Percentiles rank a stretch among this genome's conserved stretches.
These are phyloP conservation scores for Peromyscus eremicus DNA, from an alignment of 2,797 vertebrate species.

Conservation along the genomic window DNA sequence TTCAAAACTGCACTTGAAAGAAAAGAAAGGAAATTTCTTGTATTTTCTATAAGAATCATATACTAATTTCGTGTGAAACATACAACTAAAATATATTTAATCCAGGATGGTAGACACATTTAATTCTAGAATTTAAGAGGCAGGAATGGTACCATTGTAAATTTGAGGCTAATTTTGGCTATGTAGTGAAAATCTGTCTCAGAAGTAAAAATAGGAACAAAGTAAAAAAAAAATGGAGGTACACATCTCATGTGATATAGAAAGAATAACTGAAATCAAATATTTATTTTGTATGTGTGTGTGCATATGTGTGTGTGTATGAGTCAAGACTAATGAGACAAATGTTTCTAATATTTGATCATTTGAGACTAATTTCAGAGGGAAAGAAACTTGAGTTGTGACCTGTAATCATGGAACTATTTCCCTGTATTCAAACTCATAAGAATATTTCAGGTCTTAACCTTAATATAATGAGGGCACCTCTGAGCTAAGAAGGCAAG, in stretches of 20 bases:
- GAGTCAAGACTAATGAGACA: background rate
- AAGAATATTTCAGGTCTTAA: background rate
- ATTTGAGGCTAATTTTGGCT: background rate
- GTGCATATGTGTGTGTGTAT: too few species aligned
- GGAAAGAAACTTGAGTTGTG: background rate
- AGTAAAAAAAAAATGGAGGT: background rate
- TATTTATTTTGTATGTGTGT: background rate
- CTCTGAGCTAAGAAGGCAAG: background rate
- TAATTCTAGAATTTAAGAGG: background rate
- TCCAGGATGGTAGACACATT: background rate
- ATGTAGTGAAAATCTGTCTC: background rate
- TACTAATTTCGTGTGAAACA: background rate
- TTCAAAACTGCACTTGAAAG: background rate
- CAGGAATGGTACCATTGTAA: too few species aligned
- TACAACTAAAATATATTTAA: background rate
- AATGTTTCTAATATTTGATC: background rate
- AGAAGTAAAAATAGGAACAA: background rate
- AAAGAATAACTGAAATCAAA: background rate
- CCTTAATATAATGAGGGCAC: background rate
- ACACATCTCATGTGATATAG: background rate
- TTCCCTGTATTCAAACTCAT: too few species aligned
- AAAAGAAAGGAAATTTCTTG: background rate
- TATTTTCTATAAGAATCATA: background rate
- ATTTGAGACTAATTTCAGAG: background rate
- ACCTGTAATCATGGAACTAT: accelerated